Base-by-base conservation (phyloP, 2,113 vertebrate species). In the Electrona antarctica region DNA sequence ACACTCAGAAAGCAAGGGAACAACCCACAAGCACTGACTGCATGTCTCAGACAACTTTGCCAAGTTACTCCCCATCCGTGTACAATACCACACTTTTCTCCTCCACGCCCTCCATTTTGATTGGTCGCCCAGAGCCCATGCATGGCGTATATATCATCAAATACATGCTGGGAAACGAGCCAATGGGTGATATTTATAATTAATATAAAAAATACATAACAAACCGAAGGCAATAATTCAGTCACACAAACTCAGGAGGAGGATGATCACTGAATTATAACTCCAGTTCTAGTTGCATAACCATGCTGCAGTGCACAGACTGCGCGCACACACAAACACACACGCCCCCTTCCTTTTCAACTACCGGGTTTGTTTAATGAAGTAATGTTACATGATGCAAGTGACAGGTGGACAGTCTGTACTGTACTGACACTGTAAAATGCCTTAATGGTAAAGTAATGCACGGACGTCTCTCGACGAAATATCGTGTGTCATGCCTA, bases 21-120 rank as follows among this genome's bases (percentile, higher is more conserved):
- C 46, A 28, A 28, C n/a, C 6, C n/a, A 1, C 0, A 10, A 29
- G 67, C 46, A 67, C 73, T 60, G 13, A 33, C 28, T 55, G 45
- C 33, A 6, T 41, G 33, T 41, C 33, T 41, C 66, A 61, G 73
- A n/a, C 3, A 15, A 64, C 21, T 21, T 10, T 54, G 80, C 67
- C 82, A 77, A 73, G 15, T 52, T 59, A 15, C 54, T 56, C 14
- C 13, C 54, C 14, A 56, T 12, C 54, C 67, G 63, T 2, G 21
- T 6, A 7, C 14, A 48, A 60, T 3, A 8, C 70, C 82, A 21
- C 54, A 63, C 70, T 52, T 29, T 54, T 9, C 28, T 61, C 64
- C 64, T 77, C 79, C 79, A 6, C 77, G 12, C 84, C 74, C 62
- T 7, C 66, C 51, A 75, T 49, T 83, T 50, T 71, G 61, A 72